These are phyloP conservation scores for Scolanthus callimorphus DNA, from an alignment of 92 coral and sea anemone species.

Conservation along the genomic window DNA sequence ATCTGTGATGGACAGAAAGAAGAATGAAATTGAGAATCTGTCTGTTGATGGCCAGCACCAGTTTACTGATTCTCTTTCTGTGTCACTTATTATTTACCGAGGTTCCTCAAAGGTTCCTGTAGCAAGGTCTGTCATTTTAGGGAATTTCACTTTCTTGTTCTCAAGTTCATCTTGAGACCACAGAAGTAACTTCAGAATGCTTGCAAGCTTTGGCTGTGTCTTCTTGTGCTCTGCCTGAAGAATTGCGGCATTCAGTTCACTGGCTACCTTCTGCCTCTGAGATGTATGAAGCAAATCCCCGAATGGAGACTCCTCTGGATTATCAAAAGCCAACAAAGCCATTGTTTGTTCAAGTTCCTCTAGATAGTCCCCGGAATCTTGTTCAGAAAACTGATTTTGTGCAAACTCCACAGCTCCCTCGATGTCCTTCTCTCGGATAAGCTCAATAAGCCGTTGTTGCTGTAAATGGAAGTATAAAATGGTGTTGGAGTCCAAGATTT, in stretches of 20 bases:
- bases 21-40: no score
- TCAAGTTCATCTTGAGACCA: conserved; percentile 98
- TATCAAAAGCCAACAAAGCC: conserved; percentile 96
- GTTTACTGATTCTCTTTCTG: no score
- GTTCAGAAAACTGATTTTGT: conserved; percentile 95
- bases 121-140: conserved; percentile 93
- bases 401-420: conserved; percentile 99
- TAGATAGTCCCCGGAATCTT: conserved; percentile 85
- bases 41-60: no score
- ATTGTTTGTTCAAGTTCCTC: conserved; percentile 97
- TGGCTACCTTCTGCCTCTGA: conserved; percentile 97
- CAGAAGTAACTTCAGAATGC: conserved; percentile 79
- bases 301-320: conserved; percentile 94
- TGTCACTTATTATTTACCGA: no score
- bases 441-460: conserved; percentile 93
- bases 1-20: no score
- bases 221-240: conserved; percentile 86
- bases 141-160: conserved; percentile 87
- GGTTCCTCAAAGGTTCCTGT: conserved; percentile 85
- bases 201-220: conserved; percentile 87
- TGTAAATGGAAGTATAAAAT: conserved; percentile 87
- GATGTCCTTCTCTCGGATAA: conserved; percentile 90
- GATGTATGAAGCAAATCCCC: conserved; percentile 89
- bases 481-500: conserved; percentile 90
- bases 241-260: conserved; percentile 97